phyloP scores from a whole-genome alignment of 2,113 vertebrate species.

The Telmatochromis brachygnathus region DNA sequence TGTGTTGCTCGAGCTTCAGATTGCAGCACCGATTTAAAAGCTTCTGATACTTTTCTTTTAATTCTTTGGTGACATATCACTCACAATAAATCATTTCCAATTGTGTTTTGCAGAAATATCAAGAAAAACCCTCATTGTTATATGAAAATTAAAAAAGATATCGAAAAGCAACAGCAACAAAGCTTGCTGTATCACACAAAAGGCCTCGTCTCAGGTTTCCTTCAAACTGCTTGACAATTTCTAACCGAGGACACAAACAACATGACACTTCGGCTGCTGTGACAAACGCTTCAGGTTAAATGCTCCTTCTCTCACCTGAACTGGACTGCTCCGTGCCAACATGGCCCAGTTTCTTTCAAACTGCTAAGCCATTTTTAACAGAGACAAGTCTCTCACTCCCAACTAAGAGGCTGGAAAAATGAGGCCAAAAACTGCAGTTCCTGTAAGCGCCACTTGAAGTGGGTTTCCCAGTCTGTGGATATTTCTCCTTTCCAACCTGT shows the following conservation, averaged over 20 bases:
- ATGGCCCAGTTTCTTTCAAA: background rate
- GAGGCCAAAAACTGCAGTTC: background rate
- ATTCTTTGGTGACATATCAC: background rate
- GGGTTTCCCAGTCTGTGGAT: background rate
- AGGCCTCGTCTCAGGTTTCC: background rate
- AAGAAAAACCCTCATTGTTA: background rate
- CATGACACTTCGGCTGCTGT: background rate
- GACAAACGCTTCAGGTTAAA: background rate
- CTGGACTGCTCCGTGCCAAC: rapidly evolving
- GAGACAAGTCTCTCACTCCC: background rate
- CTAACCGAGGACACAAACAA: background rate
- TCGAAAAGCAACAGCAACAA: rapidly evolving
- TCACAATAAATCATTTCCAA: background rate
- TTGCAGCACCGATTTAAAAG: background rate
- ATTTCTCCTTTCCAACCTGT: background rate
- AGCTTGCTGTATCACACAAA: background rate
- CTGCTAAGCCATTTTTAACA: background rate
- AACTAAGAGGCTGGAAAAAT: background rate
- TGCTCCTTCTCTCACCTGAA: background rate
- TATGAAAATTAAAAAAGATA: background rate
- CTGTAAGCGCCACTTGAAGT: rapidly evolving
- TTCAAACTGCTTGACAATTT: background rate
- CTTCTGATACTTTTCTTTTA: background rate
- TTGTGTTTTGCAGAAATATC: background rate
- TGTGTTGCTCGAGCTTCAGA: background rate